Evolutionary conservation across 2,797 vertebrate genomes (phyloP).

Genomic region (Melanotaenia pygmaea): DNA sequence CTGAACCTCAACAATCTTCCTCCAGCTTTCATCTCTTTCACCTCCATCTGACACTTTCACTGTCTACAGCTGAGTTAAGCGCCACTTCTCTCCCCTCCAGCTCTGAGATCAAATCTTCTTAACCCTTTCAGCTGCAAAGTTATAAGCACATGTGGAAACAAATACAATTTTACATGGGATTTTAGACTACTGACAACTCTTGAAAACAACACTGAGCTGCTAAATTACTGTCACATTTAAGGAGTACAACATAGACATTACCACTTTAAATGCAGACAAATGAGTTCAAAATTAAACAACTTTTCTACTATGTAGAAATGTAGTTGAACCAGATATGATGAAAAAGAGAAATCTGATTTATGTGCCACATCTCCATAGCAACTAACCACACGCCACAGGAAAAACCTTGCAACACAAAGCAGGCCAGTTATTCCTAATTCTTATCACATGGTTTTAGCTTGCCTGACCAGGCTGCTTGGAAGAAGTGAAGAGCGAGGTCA

Average conservation of each 20-base stretch:
- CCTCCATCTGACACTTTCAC: not conserved
- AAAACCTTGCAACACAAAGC: slow-evolving; percentile 17
- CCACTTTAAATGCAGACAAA: not conserved
- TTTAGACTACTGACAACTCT: not conserved
- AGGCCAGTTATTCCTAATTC: slow-evolving; percentile 32
- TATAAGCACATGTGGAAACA: not conserved
- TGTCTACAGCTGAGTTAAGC: not conserved
- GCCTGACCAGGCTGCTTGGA: not conserved
- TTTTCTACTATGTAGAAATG: not conserved
- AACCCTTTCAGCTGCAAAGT: not conserved
- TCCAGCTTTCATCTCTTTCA: not conserved
- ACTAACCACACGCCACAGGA: not conserved
- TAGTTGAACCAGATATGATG: slow-evolving; percentile 4
- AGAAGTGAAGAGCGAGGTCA: slow-evolving; percentile 7
- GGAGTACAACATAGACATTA: not conserved
- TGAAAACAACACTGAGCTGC: not conserved
- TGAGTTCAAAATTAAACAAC: not conserved
- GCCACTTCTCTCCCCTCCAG: not conserved
- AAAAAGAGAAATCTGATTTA: not conserved
- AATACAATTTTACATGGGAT: not conserved
- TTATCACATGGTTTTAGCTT: slow-evolving; percentile 49
- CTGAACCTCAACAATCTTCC: not conserved
- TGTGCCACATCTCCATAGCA: not conserved
- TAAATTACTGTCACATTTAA: not conserved
- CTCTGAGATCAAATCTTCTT: not conserved